Conservation (phyloP, 2,113 vertebrate species). For the Pristiophorus japonicus region DNA sequence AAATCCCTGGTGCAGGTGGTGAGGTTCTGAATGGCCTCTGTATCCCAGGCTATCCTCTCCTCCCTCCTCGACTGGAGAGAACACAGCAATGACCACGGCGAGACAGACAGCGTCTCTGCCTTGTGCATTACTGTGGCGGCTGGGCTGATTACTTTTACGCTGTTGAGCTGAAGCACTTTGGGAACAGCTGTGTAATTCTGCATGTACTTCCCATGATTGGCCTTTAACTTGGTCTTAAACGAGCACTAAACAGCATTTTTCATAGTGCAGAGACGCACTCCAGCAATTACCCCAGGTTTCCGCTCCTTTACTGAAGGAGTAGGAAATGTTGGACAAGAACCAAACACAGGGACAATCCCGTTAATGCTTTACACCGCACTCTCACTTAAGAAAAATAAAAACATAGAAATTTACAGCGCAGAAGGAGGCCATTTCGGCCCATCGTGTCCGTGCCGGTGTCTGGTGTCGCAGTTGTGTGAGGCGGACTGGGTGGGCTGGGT, state of each 20-base stretch:
- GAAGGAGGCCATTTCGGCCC: too few species aligned
- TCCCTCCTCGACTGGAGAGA: background rate
- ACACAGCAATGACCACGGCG: background rate
- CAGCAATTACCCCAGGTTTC: background rate
- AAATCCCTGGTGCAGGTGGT: background rate
- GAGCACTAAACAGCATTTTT: background rate
- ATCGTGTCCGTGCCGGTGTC: too few species aligned
- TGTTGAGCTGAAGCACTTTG: background rate
- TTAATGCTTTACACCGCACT: background rate
- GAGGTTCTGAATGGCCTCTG: background rate
- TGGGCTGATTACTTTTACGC: background rate
- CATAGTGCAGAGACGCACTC: background rate
- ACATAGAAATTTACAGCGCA: too few species aligned
- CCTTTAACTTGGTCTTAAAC: background rate
- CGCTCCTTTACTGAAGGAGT: background rate
- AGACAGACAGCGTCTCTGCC: background rate
- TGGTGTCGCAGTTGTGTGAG: too few species aligned
- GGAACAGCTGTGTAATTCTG: background rate
- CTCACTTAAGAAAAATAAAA: too few species aligned
- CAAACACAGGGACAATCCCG: background rate
- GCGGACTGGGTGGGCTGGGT: too few species aligned
- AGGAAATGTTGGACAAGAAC: too few species aligned
- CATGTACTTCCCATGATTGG: background rate
- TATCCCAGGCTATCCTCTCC: background rate
- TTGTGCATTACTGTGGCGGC: background rate